phyloP scores from a whole-genome alignment of 2,888 invertebrate genomes.

The Labia minor region DNA sequence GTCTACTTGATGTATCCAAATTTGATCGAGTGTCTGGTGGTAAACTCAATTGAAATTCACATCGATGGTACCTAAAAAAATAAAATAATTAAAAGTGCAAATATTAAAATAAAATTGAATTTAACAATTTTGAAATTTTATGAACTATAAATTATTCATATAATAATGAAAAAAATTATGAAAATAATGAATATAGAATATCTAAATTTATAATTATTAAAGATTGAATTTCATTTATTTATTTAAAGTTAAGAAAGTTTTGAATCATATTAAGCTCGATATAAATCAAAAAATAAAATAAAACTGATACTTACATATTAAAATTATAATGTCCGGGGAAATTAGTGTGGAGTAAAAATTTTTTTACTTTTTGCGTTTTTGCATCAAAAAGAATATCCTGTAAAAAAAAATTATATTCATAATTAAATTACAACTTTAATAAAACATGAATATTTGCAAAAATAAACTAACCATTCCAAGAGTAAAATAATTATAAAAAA shows the following conservation, averaged over 20 bases:
- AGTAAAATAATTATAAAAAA: slow-evolving; percentile 97
- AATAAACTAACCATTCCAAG: slow-evolving; percentile 74
- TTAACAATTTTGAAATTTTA: too few relatives aligned
- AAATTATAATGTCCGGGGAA: slow-evolving; percentile 99
- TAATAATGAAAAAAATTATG: not conserved
- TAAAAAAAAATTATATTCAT: slow-evolving; percentile 30
- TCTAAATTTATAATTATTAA: too few relatives aligned
- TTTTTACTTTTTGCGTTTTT: slow-evolving; percentile 85
- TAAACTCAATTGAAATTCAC: slow-evolving; percentile 60
- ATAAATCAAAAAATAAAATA: too few relatives aligned
- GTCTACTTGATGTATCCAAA: slow-evolving; percentile 43
- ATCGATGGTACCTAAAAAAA: slow-evolving; percentile 59
- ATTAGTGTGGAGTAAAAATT: slow-evolving; percentile 95
- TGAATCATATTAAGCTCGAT: too few relatives aligned
- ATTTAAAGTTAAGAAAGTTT: too few relatives aligned
- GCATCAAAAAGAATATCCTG: slow-evolving; percentile 96
- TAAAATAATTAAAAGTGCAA: slow-evolving; percentile 9
- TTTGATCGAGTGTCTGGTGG: slow-evolving; percentile 24
- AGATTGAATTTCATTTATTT: too few relatives aligned
- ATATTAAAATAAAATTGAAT: not conserved
- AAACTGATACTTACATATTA: slow-evolving; percentile 79
- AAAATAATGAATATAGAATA: not conserved
- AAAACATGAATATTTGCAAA: not conserved
- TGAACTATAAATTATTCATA: too few relatives aligned
- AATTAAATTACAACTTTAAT: slow-evolving; percentile 13